Conservation (phyloP, 2,113 vertebrate species). For the Tauraco erythrolophus region DNA sequence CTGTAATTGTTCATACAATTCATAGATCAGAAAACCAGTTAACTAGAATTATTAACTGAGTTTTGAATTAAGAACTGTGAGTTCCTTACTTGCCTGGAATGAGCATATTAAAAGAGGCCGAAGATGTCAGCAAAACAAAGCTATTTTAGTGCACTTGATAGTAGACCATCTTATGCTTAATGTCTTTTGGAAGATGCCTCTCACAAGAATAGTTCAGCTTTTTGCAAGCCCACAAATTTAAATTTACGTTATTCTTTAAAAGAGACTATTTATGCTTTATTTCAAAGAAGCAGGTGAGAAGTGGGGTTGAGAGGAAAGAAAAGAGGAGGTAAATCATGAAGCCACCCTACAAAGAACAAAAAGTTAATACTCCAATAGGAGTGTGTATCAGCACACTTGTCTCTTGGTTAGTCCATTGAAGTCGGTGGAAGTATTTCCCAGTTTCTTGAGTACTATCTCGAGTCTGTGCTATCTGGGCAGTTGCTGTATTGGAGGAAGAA, state of each 20-base stretch:
- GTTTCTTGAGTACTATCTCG: no score
- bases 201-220: not conserved
- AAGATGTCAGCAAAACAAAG: not conserved
- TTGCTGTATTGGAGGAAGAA: not conserved
- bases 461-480: not conserved
- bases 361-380: not conserved
- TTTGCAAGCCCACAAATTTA: not conserved
- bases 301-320: not conserved
- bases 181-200: not conserved
- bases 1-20: not conserved
- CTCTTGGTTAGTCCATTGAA: not conserved
- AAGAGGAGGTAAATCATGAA: not conserved
- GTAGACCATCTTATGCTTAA: not conserved
- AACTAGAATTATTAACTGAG: not conserved
- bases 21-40: not conserved
- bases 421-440: not conserved
- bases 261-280: not conserved
- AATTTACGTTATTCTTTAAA: not conserved
- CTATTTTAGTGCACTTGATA: not conserved
- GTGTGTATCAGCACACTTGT: accelerated
- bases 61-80: not conserved
- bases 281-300: not conserved
- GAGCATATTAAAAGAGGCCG: not conserved
- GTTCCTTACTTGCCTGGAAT: not conserved
- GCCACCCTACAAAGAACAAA: not conserved